Evolutionary conservation across 2,113 vertebrate genomes (phyloP), one percentile per base, ranked within the genome.

Genomic region (Canis aureus): DNA sequence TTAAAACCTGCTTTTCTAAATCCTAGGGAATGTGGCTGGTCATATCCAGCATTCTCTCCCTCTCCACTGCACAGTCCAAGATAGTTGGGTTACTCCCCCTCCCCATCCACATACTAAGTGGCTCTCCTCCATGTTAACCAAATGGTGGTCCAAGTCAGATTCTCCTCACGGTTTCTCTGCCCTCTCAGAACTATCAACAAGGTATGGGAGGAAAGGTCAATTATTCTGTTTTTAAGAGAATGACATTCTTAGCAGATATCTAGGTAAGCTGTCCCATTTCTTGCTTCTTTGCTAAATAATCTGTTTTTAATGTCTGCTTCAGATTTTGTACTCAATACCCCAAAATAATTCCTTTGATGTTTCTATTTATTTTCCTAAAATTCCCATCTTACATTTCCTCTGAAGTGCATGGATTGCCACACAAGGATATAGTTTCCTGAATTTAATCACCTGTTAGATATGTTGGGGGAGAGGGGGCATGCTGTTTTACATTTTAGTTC

Each of bases 241-340:
- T 60, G 12, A 57, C 35, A 81, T 35, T 57, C 35, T 88, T 86
- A 81, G 51, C 23, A 43, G 17, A 19, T 53, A 92, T 25, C 35
- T 86, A 60, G 9, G 15, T 53, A 91, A 84, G 81, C 7, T 80
- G 7, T 35, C 25, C 78, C 11, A 25, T 29, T 38, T n/a, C 22
- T 87, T 83, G 22, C 32, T 91, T 87, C 51, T 76, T 94, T 93
- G 38, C 8, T 93, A 93, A 55, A 17, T 79, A 82, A 85, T n/a
- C 32, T 43, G 43, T 67, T 51, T 95, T 92, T 86, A 74, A 60
- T 88, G 17, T 80, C 73, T 94, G 16, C 29, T 71, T 67, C 59
- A 78, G 20, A 71, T 81, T 96, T 84, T 84, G 12, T 38, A 85
- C 9, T 51, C 55, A 64, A 71, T 76, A 62, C 3, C n/a, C 25